Percentiles rank a stretch among this genome's conserved stretches.
phyloP scores from a whole-genome alignment of 2,113 vertebrate genomes.

The Hippocampus barbouri region DNA sequence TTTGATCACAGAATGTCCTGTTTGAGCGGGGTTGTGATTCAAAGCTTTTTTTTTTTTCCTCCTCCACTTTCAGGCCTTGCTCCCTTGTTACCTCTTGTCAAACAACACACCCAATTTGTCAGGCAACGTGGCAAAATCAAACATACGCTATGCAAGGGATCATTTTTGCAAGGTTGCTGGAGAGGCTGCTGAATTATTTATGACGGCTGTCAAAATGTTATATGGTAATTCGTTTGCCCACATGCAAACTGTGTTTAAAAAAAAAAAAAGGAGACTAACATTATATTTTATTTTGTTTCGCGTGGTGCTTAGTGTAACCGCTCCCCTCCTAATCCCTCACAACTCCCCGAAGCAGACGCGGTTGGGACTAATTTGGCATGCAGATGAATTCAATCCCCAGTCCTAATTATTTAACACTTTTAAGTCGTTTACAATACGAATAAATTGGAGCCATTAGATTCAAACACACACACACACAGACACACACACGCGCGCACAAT shows the following conservation, averaged over 20 bases:
- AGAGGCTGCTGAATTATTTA: slow-evolving; percentile 28
- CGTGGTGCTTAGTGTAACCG: slow-evolving; percentile 50
- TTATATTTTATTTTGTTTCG: slow-evolving; percentile 45
- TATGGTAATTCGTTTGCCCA: slow-evolving; percentile 48
- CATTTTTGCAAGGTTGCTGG: slow-evolving; percentile 23
- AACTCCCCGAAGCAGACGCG: slow-evolving; percentile 50
- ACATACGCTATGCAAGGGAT: slow-evolving; percentile 12
- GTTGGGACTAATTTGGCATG: slow-evolving; percentile 59
- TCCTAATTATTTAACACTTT: slow-evolving; percentile 57
- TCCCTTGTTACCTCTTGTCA: neutral
- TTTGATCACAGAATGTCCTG: neutral
- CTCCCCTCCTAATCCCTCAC: slow-evolving; percentile 53
- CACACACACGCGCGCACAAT: neutral
- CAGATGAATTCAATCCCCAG: slow-evolving; percentile 61
- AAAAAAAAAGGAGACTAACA: slow-evolving; percentile 27
- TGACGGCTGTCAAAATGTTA: slow-evolving; percentile 31
- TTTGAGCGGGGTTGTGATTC: neutral
- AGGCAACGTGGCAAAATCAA: neutral
- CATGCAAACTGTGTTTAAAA: slow-evolving; percentile 31
- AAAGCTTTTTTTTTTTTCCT: neutral
- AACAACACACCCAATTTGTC: slow-evolving; percentile 5
- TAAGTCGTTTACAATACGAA: slow-evolving; percentile 58
- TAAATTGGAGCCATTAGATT: slow-evolving; percentile 49
- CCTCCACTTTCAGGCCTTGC: neutral
- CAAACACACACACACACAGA: slow-evolving; percentile 8